Evolutionary conservation across 2,113 vertebrate species (phyloP), one percentile per base, ranked within the genome.

Genomic region (Helogale parvula): DNA sequence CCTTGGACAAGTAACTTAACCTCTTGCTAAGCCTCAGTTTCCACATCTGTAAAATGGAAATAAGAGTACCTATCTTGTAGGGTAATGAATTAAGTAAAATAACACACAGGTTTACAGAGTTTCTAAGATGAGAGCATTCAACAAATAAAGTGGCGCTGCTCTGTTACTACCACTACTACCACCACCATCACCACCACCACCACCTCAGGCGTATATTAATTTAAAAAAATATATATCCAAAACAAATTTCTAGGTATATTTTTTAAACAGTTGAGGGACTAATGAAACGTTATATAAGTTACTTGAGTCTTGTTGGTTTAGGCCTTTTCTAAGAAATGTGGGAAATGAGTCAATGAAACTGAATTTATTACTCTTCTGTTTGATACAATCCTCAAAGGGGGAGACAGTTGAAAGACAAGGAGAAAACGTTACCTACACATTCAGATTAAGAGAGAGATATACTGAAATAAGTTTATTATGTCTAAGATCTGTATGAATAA

Each of bases 381-480:
- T 81, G 93, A 76, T 77, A 77, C 50, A 98, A 97, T n/a, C 50
- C 71, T 93, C 66, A 8, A 74, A 98, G 21, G 35, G 88, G 5
- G 21, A 81, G 63, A 92, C 1, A 63, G 90, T 23, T 76, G 91
- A 96, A 0, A 17, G 71, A 88, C 60, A 80, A 0, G 47, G 92
- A 87, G 82, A 96, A 91, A 94, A 92, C 19, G 81, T 94, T 97
- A 97, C 74, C 63, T 33, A 84, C n/a, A 80, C 1, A 4, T 17
- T 95, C 91, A 76, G 41, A 88, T 33, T 74, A 54, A 92, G 3
- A 95, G 45, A 74, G 19, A 68, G 2, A 1, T 52, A 92, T 91
- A 88, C 88, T 97, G 95, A 96, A 98, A 96, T 85, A 90, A 7
- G 66, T 54, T 96, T 66, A 80, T 92, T 9, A 97, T 86, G 89